These are phyloP conservation scores for Leucopternis melanops DNA, from an alignment of 2,113 vertebrate species.

Conservation along the genomic window DNA sequence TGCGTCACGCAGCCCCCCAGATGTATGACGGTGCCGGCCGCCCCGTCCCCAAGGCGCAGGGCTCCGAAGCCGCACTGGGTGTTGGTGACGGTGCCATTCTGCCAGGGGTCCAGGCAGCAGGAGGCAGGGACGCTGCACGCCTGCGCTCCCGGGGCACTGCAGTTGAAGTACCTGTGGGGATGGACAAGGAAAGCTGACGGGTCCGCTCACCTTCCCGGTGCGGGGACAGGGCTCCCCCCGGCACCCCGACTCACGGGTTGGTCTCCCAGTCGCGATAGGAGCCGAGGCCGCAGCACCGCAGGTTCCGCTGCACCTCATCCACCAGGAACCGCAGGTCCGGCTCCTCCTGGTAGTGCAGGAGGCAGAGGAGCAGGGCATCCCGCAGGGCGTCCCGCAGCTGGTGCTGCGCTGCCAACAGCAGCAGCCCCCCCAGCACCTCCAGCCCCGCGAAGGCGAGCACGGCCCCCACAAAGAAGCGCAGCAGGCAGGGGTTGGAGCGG, in stretches of 20 bases:
- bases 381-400: constrained; percentile 67
- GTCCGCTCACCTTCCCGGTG: accelerated
- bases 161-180: constrained; percentile 86
- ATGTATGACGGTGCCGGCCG: constrained; percentile 67
- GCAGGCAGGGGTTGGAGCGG: constrained; percentile 78
- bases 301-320: constrained; percentile 83
- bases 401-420: constrained; percentile 68
- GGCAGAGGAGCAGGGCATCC: constrained; percentile 70
- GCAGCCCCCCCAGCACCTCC: constrained; percentile 72
- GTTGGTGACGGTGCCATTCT: constrained; percentile 78
- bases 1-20: constrained; percentile 76
- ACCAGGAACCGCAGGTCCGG: constrained; percentile 85
- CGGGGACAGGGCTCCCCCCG: accelerated
- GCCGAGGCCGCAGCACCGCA: constrained; percentile 85
- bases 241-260: constrained; percentile 81
- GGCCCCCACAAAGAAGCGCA: constrained; percentile 70
- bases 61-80: constrained; percentile 79
- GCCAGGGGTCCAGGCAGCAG: constrained; percentile 81
- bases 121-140: constrained; percentile 87
- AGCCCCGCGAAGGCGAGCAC: constrained; percentile 66
- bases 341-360: constrained; percentile 84
- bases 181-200: accelerated
- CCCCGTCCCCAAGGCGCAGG: constrained; percentile 69
- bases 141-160: constrained; percentile 80
- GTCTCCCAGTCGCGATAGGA: constrained; percentile 87